Evolutionary conservation across 2,888 invertebrate species (phyloP), one percentile per base, ranked within the genome.

Genomic region (Lycocerus yunnanus): DNA sequence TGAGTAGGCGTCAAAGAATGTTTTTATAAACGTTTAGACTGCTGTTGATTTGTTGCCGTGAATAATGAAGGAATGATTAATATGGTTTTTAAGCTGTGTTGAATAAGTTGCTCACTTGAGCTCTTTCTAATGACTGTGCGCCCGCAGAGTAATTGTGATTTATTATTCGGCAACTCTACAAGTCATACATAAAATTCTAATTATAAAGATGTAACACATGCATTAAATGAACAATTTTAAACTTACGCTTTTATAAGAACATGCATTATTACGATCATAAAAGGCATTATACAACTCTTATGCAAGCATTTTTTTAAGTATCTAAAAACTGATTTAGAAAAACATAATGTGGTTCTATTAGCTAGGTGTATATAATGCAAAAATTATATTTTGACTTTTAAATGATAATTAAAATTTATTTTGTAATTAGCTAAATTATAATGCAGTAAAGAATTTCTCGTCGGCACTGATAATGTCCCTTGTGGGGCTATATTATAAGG

Each of bases 121-220:
- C 73, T 74, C 63, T 73, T 76, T 77, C 73, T 73, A 76, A 75
- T 79, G 69, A 73, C 67, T 20, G 67, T 27, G 75, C 76, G 73
- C 78, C 66, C 70, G 68, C 70, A 66, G 70, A 76, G 80, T 80
- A 80, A 81, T 81, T 81, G 78, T 81, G 80, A 81, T 80, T 81
- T 81, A 82, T 80, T 78, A 77, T 78, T 77, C 80, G 78, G 79
- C 78, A 78, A 78, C 74, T 78, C 77, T 68, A 73, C 78, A 72
- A 80, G 78, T 78, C 78, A 81, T 78, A 80, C 78, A 79, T 80
- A 78, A 80, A 80, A 78, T 78, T 78, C 78, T 79, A 78, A 78
- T 81, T 81, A 81, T 80, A 77, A 79, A 81, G 79, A 79, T 77
- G 81, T 78, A 81, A 78, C 80, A 79, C 78, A 79, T 81, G 81